Percentiles rank a stretch among this genome's conserved stretches.
phyloP scores from a whole-genome alignment of 2,113 vertebrate genomes.

The Ploceus nigricollis region DNA sequence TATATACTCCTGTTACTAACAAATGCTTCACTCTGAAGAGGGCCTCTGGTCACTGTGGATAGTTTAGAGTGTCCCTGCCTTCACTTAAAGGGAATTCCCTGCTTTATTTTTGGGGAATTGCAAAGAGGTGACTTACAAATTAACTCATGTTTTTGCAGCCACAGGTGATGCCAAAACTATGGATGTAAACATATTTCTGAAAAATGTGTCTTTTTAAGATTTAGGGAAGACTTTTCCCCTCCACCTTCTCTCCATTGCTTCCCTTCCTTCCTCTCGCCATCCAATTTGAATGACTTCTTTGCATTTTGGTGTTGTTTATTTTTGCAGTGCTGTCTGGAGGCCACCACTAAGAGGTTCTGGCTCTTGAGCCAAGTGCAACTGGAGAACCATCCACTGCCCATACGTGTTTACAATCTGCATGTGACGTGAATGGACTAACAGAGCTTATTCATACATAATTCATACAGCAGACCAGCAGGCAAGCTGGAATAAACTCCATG shows the following conservation, averaged over 20 bases:
- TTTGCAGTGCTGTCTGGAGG: not conserved
- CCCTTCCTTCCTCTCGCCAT: not conserved
- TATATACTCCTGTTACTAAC: not conserved
- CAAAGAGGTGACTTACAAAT: not conserved
- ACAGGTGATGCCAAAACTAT: conserved; percentile 4
- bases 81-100: not conserved
- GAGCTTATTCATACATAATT: not conserved
- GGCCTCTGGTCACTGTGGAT: not conserved
- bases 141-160: not conserved
- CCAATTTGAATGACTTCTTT: not conserved
- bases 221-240: not conserved
- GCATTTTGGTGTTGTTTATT: not conserved
- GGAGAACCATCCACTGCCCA: not conserved
- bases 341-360: not conserved
- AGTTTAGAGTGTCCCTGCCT: not conserved
- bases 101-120: not conserved
- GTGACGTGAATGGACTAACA: not conserved
- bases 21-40: not conserved
- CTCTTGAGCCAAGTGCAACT: not conserved
- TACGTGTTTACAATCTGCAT: not conserved
- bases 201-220: not conserved
- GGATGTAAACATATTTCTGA: not conserved
- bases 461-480: not conserved
- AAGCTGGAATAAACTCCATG: not conserved
- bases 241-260: not conserved